Evolutionary conservation across 2,113 vertebrate genomes (phyloP).

Genomic region (Proterorhinus semilunaris): DNA sequence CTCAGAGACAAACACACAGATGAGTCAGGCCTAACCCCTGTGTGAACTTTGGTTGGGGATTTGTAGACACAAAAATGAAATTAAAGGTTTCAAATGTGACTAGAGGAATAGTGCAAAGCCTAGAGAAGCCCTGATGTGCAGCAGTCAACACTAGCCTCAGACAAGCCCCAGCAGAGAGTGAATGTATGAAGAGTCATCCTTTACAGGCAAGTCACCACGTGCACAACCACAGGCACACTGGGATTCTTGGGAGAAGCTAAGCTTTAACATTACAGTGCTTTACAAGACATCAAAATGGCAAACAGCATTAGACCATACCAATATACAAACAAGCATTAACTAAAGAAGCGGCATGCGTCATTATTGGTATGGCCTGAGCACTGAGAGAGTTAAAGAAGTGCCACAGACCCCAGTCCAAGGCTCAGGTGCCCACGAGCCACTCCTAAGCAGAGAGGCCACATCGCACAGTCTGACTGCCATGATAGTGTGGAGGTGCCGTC

Average conservation of each 20-base stretch:
- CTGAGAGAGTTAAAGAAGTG: conserved; percentile 81
- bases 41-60: background rate
- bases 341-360: background rate
- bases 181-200: conserved; percentile 64
- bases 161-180: conserved; percentile 27
- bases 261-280: conserved; percentile 14
- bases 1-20: background rate
- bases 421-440: conserved; percentile 99
- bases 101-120: conserved; percentile 2
- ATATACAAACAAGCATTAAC: conserved; percentile 28
- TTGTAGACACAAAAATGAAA: background rate
- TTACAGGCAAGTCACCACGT: conserved; percentile 45
- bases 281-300: conserved; percentile 12
- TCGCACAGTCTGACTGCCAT: conserved; percentile 99
- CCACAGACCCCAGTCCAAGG: conserved; percentile 99
- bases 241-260: conserved; percentile 8
- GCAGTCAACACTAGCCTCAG: conserved; percentile 4
- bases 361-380: conserved; percentile 91
- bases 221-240: conserved; percentile 19
- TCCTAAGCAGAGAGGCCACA: conserved; percentile 99
- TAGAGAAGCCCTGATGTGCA: conserved; percentile 18
- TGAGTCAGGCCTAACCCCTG: background rate
- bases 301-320: conserved; percentile 60
- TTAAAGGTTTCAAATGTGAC: background rate
- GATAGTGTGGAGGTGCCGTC: conserved; percentile 98